Base-by-base conservation (phyloP, 2,797 vertebrate genomes). In the Chloroceryle inda region DNA sequence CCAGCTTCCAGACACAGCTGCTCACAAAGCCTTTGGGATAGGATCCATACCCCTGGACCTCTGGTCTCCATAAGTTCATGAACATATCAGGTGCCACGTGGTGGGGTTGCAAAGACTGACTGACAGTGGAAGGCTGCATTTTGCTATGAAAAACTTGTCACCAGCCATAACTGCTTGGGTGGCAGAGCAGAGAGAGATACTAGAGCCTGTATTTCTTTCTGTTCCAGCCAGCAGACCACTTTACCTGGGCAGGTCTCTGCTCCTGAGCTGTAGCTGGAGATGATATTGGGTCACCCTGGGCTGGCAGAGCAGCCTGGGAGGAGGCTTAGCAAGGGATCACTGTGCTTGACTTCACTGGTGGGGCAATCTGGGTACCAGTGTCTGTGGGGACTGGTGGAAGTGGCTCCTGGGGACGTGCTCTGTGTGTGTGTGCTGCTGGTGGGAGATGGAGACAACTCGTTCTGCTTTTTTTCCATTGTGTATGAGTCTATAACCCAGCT, bases 401-500 rank as follows among this genome's bases (percentile, higher is more conserved):
- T 37, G 66, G 45, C 44, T 81, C 62, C 79, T 73, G 75, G 59
- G 85, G 50, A 71, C 53, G 15, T 0, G 1, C 50, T 72, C 69
- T 11, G 2, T 11, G 2, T 44, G 52, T 45, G 50, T 0, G 7
- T 62, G 71, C 44, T 66, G 40, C 71, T 76, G 3, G 4, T 71
- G 75, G 59, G 78, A 91, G 53, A 80, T 31, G 77, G 49, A 47
- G 64, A 64, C 9, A 23, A 31, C 45, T 56, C 26, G 38, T 87
- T 95, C 87, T 83, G 87, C 68, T 84, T 71, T 95, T 27, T 93
- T 96, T 91, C 94, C 87, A 45, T 52, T 64, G 72, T 85, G 79
- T 81, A 53, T 1, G 45, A 15, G 44, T 68, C 9, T 2, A 3
- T 66, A 72, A 53, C 45, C 29, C 9, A 0, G 42, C 68, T 29